Evolutionary conservation across 2,113 vertebrate species (phyloP), one percentile per base, ranked within the genome.

Genomic region (Chlorodrepanis virens): DNA sequence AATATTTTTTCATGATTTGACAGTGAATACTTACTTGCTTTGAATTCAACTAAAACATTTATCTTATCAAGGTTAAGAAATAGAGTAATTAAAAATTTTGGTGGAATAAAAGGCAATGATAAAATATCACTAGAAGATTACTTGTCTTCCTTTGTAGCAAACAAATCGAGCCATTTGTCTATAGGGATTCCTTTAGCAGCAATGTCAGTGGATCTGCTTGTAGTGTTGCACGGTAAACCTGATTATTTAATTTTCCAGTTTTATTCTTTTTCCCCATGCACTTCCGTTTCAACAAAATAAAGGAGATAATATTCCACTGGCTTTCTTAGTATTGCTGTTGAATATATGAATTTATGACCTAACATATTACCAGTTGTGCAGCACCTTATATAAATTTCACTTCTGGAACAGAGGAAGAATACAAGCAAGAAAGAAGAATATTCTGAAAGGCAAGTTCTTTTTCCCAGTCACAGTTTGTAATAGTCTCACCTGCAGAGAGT

Each of bases 191-290:
- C 57, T 79, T 59, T 39, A 14, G 39, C 29, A 67, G 39, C 39
- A 61, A n/a, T 2, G 17, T 20, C 39, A 52, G 7, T 14, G 29
- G 49, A 89, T 72, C 24, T 65, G 28, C 20, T 57, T 25, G 14
- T 88, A 44, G 2, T 54, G 31, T 52, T 83, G 21, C 20, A 42
- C 0, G 0, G 28, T 67, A 54, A 77, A 89, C 5, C 6, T 2
- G 9, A 49, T 33, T 44, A 8, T 83, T 57, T 49, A 9, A 50
- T 75, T 89, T 87, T 82, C 42, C 14, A 12, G 3, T 82, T 59
- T 68, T 85, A 52, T 29, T 29, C 14, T 47, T 83, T 52, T 23
- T 10, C 33, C 14, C 12, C 20, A 52, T 67, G 24, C 16, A 53
- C 6, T 56, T 88, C 14, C 35, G 4, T 72, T 71, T 52, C 52